Conservation (phyloP, 2,797 vertebrate species). For the Silurus aristotelis region DNA sequence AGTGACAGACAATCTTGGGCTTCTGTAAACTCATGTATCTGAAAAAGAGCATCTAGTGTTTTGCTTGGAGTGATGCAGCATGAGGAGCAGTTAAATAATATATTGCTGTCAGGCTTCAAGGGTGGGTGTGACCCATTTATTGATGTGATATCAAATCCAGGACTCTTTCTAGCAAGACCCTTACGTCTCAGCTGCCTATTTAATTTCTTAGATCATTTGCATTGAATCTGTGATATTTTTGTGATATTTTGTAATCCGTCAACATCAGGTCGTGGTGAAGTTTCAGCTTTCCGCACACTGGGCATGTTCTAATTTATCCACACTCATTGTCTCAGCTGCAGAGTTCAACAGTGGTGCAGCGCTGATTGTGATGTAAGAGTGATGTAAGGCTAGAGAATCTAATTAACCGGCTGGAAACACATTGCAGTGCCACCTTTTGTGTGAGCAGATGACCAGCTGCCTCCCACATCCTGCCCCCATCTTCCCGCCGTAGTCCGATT, state of each 20-base stretch:
- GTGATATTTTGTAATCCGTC: no score
- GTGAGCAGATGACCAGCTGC: constrained; percentile 76
- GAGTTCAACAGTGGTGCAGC: constrained; percentile 14
- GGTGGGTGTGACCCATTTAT: neutral
- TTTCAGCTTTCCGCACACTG: neutral
- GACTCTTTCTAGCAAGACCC: neutral
- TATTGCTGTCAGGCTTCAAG: neutral
- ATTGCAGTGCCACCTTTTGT: constrained; percentile 77
- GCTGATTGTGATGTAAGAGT: constrained; percentile 24
- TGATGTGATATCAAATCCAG: neutral
- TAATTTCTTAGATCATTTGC: no score
- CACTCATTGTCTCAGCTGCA: neutral
- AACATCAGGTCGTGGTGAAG: neutral
- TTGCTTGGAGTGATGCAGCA: neutral
- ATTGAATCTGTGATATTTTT: no score
- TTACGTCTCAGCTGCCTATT: neutral
- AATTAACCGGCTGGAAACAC: constrained; percentile 65
- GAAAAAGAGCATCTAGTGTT: neutral
- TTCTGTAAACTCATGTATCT: neutral
- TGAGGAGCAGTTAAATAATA: neutral
- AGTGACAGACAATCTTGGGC: neutral
- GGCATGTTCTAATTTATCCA: neutral
- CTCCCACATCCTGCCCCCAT: constrained; percentile 69
- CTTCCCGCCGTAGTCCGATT: constrained; percentile 56
- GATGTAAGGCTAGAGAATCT: constrained; percentile 62